phyloP scores from a whole-genome alignment of 2,113 vertebrate genomes.

The Alexandromys fortis region DNA sequence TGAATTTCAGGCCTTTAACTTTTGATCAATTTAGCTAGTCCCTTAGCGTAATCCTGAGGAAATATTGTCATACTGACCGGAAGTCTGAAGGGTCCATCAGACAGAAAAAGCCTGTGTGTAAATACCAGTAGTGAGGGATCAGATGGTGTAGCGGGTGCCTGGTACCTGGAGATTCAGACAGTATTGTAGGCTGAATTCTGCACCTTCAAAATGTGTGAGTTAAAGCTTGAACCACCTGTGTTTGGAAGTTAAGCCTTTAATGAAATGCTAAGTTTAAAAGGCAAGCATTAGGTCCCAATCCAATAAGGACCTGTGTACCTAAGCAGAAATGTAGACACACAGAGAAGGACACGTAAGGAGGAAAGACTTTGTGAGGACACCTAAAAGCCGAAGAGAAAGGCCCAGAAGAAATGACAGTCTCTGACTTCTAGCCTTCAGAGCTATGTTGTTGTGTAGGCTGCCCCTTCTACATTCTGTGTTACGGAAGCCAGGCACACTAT shows the following conservation, averaged over 20 bases:
- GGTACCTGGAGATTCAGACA: background rate
- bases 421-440: background rate
- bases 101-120: background rate
- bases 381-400: background rate
- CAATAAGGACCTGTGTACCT: background rate
- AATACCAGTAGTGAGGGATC: background rate
- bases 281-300: background rate
- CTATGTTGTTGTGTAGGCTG: background rate
- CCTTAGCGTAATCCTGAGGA: background rate
- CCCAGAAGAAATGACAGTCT: background rate
- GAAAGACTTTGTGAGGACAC: background rate
- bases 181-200: background rate
- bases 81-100: background rate
- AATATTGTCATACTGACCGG: background rate
- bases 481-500: background rate
- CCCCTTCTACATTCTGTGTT: background rate
- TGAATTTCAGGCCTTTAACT: constrained; percentile 3
- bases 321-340: background rate
- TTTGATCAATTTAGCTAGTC: background rate
- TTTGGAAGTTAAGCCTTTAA: background rate
- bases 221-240: background rate
- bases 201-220: background rate
- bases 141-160: background rate
- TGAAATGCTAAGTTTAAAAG: background rate
- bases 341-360: background rate